These are phyloP conservation scores for Mimachlamys varia DNA, from an alignment of 2,888 invertebrate genomes.

Conservation along the genomic window DNA sequence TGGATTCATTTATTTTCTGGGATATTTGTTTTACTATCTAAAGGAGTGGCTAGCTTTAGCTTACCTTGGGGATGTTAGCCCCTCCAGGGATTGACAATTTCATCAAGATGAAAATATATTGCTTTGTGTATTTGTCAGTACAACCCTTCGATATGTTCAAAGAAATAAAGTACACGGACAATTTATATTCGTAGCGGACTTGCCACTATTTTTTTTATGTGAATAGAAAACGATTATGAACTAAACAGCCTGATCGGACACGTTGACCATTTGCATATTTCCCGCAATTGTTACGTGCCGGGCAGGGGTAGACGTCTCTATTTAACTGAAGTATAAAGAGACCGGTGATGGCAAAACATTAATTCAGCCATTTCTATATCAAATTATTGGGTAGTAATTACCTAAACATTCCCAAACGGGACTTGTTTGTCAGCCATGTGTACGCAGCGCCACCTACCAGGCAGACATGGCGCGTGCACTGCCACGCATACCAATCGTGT, in stretches of 20 bases:
- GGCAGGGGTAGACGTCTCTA: neutral
- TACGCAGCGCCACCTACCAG: neutral
- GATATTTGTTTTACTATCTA: neutral
- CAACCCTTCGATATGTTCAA: neutral
- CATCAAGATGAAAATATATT: conserved; percentile 23
- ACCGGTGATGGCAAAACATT: conserved; percentile 31
- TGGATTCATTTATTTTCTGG: neutral
- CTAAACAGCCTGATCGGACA: neutral
- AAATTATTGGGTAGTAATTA: conserved; percentile 26
- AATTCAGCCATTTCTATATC: conserved; percentile 31
- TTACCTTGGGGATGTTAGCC: neutral
- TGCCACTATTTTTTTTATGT: conserved; percentile 13
- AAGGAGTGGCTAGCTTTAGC: neutral
- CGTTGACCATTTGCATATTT: conserved; percentile 31
- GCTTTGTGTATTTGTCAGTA: conserved; percentile 9
- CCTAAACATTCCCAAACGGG: neutral
- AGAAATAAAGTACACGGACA: neutral
- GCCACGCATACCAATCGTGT: conserved; percentile 29
- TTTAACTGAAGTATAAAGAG: conserved; percentile 16
- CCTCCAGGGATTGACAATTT: conserved; percentile 11
- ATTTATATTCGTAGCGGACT: conserved; percentile 19
- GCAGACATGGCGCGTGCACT: neutral
- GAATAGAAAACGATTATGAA: conserved; percentile 34
- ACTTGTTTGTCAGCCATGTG: conserved; percentile 25
- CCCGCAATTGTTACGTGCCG: conserved; percentile 17